Base-by-base conservation (phyloP, 2,113 vertebrate genomes). In the Centropus bengalensis region DNA sequence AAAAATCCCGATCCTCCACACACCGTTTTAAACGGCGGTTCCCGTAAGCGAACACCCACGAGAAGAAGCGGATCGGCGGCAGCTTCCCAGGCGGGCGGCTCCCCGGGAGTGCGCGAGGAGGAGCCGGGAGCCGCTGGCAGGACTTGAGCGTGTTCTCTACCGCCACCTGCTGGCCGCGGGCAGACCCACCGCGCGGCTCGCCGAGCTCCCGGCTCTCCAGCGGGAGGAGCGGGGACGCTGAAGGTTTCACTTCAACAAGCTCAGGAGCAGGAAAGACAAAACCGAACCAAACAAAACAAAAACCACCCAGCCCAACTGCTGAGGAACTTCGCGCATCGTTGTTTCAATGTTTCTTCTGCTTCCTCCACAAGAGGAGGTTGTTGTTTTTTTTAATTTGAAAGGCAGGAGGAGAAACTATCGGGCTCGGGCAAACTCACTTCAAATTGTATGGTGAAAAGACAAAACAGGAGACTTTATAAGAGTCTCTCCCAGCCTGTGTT, bases 161-260 rank as follows among this genome's bases (percentile, higher is more conserved):
- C 90, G 94, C 95, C 96, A 97, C 88, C 96, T 97, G 40, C 82
- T 26, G 96, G 90, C 44, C 23, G 16, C 60, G 10, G 47, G 10
- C 32, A 13, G 40, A 26, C n/a, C 40, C 2, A 14, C 66, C 8
- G 47, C 47, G 36, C 36, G 36, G 36, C 36, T 36, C 36, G 36
- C 36, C 36, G 9, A 36, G 36, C 36, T 36, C 36, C 36, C 36
- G 36, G 36, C 36, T 36, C 36, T 36, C 36, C 36, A 7, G 36
- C 36, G 36, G 36, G 36, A 36, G 36, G 36, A 36, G 36, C 36
- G 36, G 36, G 36, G 36, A 36, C 36, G 36, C 36, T 36, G 36
- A 36, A 36, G 36, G 36, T 36, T 36, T 36, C 36, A 36, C 36
- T 36, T 36, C 36, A 36, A 36, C 36, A 36, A 63, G 44, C 11